Base-by-base conservation (phyloP, 2,888 invertebrate species). In the Odontomyia ornata region DNA sequence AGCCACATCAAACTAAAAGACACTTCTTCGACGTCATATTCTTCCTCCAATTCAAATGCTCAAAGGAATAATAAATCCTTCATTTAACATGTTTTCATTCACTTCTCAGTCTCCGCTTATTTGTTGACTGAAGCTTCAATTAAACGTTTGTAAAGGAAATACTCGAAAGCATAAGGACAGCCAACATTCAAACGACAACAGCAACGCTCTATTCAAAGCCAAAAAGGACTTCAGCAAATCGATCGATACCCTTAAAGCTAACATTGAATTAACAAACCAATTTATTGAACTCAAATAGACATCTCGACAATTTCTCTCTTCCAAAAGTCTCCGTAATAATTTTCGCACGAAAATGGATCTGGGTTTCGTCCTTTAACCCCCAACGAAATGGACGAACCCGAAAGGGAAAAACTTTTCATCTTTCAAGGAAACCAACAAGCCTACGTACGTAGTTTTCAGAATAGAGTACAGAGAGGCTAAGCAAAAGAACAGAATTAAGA, bases 231-330 rank as follows among this genome's bases (percentile, higher is more conserved):
- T 9, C 36, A 36, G 5, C 36, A 36, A 52, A 9, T 52, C 52
- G 52, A 52, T 52, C 52, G 52, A 52, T 52, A n/a, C 57, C 57
- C 25, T 60, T 60, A 25, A 60, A 52, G 52, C n/a, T 18, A 52
- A 18, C 52, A 52, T 25, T 25, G 25, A 60, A 25, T 25, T 60
- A 60, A 60, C 60, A 60, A 60, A 21, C 60, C 60, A 60, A 23
- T 60, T 60, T 23, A 60, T 60, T 25, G 9, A 60, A 25, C 60
- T 25, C 60, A 21, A 25, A 60, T 60, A 60, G 25, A 25, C 60
- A 60, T 60, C 60, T 60, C 25, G 11, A 60, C 60, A 60, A 60
- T 25, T 25, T 60, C 25, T 25, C 60, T 60, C 18, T 23, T 56
- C 23, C 25, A 25, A 52, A 52, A 18, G 21, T 23, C 60, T 60